Evolutionary conservation across 1,140 invertebrate genomes (phyloP).

Genomic region (Drosophila eugracilis): DNA sequence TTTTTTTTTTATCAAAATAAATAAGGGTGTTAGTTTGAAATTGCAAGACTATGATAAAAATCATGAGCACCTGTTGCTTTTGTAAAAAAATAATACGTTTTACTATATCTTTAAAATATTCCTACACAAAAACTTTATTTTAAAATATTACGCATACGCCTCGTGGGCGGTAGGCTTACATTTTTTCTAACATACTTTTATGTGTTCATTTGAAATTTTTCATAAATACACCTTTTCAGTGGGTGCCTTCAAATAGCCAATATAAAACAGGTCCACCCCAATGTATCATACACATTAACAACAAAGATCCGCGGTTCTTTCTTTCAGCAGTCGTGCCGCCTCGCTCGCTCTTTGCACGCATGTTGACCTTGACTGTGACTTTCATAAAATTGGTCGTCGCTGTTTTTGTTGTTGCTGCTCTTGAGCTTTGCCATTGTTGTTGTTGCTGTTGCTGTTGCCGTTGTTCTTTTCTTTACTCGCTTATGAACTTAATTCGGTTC

Average conservation of each 20-base stretch:
- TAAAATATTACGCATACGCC: constrained; percentile 16
- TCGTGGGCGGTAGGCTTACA: neutral
- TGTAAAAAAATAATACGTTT: too few relatives aligned
- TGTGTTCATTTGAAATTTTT: too few relatives aligned
- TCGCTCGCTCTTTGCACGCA: constrained; percentile 58
- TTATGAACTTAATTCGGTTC: constrained; percentile 66
- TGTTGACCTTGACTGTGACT: constrained; percentile 84
- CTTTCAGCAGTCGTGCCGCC: constrained; percentile 18
- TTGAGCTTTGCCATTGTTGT: constrained; percentile 50
- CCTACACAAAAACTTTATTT: too few relatives aligned
- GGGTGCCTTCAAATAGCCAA: neutral
- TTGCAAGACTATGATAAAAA: too few relatives aligned
- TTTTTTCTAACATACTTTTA: neutral
- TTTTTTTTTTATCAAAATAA: too few relatives aligned
- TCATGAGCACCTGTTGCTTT: constrained; percentile 1
- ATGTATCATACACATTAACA: constrained; percentile 10
- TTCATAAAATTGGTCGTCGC: constrained; percentile 78
- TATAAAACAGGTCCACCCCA: constrained; percentile 40
- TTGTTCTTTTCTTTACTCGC: constrained; percentile 39
- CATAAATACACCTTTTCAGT: too few relatives aligned
- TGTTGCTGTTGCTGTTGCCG: constrained; percentile 41
- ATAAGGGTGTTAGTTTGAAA: too few relatives aligned
- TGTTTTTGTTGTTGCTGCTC: constrained; percentile 39
- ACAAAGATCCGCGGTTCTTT: constrained; percentile 47
- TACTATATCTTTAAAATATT: too few relatives aligned